phyloP scores from a whole-genome alignment of 2,113 vertebrate species.

The Engraulis encrasicolus region DNA sequence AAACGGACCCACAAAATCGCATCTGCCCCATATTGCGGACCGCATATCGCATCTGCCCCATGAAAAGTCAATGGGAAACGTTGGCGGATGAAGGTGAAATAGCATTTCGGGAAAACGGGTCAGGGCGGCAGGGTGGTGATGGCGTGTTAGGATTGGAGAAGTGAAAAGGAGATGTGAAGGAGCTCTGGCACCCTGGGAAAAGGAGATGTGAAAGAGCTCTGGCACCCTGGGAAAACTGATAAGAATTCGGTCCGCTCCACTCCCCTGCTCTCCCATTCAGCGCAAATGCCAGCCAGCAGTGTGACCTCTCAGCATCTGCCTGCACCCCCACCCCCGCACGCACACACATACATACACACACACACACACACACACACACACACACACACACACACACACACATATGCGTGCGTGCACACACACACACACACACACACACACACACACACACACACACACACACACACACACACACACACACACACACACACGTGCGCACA shows the following conservation, averaged over 20 bases:
- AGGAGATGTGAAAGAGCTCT: neutral
- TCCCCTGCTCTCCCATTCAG: no score
- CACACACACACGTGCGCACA: no score
- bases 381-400: no score
- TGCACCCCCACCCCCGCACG: conserved; percentile 35
- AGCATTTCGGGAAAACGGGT: neutral
- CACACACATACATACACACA: no score
- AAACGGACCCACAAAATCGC: no score
- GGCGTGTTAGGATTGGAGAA: neutral
- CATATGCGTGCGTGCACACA: no score
- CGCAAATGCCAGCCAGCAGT: conserved; percentile 63
- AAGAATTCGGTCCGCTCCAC: conserved; percentile 49
- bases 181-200: conserved; percentile 21
- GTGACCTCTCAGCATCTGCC: conserved; percentile 66
- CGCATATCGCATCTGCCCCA: no score
- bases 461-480: no score
- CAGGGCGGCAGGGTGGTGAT: neutral
- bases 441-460: no score
- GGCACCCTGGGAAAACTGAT: conserved; percentile 40
- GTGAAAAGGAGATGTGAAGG: conserved; percentile 4
- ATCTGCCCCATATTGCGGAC: no score
- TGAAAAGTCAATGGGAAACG: conserved; percentile 30
- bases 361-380: no score
- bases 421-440: no score
- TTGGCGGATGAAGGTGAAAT: neutral